Percentiles rank a stretch among this genome's conserved stretches.
These are phyloP conservation scores for Drosophila biarmipes DNA, from an alignment of 1,140 invertebrate species.

Conservation along the genomic window DNA sequence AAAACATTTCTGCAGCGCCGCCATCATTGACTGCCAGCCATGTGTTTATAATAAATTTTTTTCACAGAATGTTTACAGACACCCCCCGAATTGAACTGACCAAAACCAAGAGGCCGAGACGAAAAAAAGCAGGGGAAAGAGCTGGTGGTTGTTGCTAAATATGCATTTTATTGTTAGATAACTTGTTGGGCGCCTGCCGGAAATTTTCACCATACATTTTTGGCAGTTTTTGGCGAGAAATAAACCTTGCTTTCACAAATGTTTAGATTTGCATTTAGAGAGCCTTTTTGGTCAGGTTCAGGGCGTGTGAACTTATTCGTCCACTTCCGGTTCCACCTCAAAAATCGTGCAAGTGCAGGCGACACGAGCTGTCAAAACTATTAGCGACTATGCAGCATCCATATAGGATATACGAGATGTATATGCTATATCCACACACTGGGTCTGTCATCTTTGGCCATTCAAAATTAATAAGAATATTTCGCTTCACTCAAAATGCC, in stretches of 20 bases:
- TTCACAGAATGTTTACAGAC: constrained; percentile 71
- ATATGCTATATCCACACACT: constrained; percentile 10
- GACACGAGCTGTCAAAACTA: constrained; percentile 77
- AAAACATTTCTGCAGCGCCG: constrained; percentile 70
- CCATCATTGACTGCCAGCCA: constrained; percentile 50
- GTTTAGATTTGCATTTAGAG: constrained; percentile 20
- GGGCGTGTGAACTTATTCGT: constrained; percentile 51
- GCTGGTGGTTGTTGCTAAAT: constrained; percentile 53
- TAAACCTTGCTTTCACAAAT: constrained; percentile 23
- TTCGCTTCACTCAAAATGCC: constrained; percentile 71
- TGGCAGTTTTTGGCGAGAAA: constrained; percentile 11
- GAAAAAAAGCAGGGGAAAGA: constrained; percentile 2
- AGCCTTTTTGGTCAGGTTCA: constrained; percentile 64
- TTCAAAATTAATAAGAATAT: constrained; percentile 73
- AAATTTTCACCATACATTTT: constrained; percentile 20
- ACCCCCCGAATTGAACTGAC: not conserved
- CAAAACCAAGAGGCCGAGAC: constrained; percentile 6
- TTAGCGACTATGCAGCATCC: constrained; percentile 55
- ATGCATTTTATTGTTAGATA: constrained; percentile 73
- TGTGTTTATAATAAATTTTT: constrained; percentile 77
- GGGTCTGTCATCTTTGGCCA: constrained; percentile 52
- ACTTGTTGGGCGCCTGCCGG: constrained; percentile 58
- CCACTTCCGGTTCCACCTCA: constrained; percentile 43
- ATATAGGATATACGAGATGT: not conserved
- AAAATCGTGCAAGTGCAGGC: constrained; percentile 61